phyloP scores from a whole-genome alignment of 2,113 vertebrate genomes.

The Anarhynchus alexandrinus region DNA sequence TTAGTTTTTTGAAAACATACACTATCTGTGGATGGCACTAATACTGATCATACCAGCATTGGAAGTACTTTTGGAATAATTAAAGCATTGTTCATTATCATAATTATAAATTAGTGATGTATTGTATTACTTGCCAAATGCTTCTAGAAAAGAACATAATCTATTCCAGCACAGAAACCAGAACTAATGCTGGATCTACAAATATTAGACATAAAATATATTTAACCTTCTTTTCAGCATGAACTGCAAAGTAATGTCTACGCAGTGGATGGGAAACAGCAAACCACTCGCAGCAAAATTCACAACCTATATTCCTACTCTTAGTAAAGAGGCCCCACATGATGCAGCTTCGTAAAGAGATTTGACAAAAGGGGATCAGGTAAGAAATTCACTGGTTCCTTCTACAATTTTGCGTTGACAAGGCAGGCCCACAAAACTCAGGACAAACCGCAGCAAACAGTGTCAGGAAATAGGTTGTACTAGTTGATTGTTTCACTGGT shows the following conservation, averaged over 20 bases:
- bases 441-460: background rate
- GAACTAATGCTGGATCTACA: background rate
- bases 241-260: background rate
- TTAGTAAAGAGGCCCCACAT: background rate
- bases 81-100: background rate
- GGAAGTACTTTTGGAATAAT: background rate
- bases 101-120: background rate
- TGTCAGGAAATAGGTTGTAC: background rate
- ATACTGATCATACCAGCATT: background rate
- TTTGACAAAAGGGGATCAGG: background rate
- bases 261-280: background rate
- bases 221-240: background rate
- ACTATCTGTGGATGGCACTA: background rate
- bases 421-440: background rate
- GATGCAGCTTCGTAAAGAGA: background rate
- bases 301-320: background rate
- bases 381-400: background rate
- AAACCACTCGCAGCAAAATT: background rate
- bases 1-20: background rate
- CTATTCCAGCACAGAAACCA: background rate
- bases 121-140: background rate
- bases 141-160: background rate
- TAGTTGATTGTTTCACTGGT: background rate
- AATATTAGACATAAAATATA: background rate
- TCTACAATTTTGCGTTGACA: background rate